Conservation (phyloP, 2,113 vertebrate species). For the Probosciger aterrimus region DNA sequence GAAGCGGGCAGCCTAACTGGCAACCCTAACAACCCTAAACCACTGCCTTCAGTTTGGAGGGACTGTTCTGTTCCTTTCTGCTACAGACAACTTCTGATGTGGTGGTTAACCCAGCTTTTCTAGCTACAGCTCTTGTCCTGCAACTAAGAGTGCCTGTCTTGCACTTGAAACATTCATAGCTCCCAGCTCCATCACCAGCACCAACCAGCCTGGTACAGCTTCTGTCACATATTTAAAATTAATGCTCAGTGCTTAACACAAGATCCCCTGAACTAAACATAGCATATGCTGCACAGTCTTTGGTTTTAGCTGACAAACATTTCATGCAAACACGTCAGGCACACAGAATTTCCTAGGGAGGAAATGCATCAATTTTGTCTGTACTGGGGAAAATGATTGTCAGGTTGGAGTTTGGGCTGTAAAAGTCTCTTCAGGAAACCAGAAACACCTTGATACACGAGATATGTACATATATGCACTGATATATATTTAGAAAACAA, state of each 20-base stretch:
- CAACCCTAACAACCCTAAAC: neutral
- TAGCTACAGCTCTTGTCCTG: neutral
- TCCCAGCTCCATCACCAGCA: neutral
- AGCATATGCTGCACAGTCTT: neutral
- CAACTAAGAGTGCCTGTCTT: neutral
- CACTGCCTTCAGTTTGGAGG: neutral
- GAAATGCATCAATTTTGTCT: neutral
- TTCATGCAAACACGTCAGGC: neutral
- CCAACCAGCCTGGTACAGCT: neutral
- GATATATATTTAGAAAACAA: neutral
- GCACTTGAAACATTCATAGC: neutral
- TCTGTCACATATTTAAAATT: neutral
- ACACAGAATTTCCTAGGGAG: neutral
- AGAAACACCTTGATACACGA: neutral
- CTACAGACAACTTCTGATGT: accelerated
- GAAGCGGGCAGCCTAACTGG: neutral
- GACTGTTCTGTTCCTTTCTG: neutral
- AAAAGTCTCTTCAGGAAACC: neutral
- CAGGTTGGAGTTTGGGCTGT: neutral
- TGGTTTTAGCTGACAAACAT: neutral
- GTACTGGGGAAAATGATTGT: accelerated
- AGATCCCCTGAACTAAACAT: neutral
- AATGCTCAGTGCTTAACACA: neutral
- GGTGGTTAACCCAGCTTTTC: accelerated
- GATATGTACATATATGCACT: accelerated